Evolutionary conservation across 2,113 vertebrate species (phyloP).

Genomic region (Rattus norvegicus): GRCr8 NC_086019.1:145355001-145355500

Average conservation of each 20-base stretch:
- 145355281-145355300: not conserved
- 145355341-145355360: not conserved
- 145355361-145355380: not conserved
- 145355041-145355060: not conserved
- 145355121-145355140: not conserved
- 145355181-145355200: not conserved
- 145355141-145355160: not conserved
- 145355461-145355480: conserved; percentile 72
- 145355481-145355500: conserved; percentile 56
- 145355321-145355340: not conserved
- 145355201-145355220: not conserved
- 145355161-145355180: not conserved
- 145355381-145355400: not conserved
- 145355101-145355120: not conserved
- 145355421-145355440: conserved; percentile 23
- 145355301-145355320: not conserved
- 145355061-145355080: not conserved
- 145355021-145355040: not conserved
- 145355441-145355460: conserved; percentile 43
- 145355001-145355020: not conserved
- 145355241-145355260: not conserved
- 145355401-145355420: not conserved
- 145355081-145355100: not conserved
- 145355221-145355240: not conserved
- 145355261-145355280: not conserved